phyloP scores from a whole-genome alignment of 92 coral and sea anemone genomes.

The Porites evermanni region DNA sequence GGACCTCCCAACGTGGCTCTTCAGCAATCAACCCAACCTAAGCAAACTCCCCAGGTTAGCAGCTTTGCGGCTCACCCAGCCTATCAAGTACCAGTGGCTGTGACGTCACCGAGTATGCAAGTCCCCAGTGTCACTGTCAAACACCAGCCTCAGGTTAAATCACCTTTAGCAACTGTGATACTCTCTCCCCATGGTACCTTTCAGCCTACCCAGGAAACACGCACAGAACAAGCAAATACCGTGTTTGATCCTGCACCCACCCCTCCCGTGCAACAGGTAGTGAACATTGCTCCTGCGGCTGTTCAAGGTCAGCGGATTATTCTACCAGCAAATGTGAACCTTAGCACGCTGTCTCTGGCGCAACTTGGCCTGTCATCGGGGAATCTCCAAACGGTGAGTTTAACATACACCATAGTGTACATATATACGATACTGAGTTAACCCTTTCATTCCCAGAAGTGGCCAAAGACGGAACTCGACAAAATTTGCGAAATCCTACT shows the following conservation, averaged over 20 bases:
- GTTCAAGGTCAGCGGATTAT: slow-evolving; percentile 60
- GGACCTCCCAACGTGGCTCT: slow-evolving; percentile 41
- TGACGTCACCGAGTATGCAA: background rate
- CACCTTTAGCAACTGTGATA: slow-evolving; percentile 13
- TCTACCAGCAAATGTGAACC: slow-evolving; percentile 64
- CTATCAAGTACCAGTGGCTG: background rate
- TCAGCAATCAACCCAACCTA: slow-evolving; percentile 23
- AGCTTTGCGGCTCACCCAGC: slow-evolving; percentile 16
- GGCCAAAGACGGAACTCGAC: no score
- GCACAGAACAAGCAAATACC: background rate
- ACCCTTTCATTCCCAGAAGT: no score
- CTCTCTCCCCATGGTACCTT: slow-evolving; percentile 24
- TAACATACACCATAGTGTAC: no score
- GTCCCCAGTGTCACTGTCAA: slow-evolving; percentile 34
- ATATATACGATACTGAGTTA: no score
- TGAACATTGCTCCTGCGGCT: slow-evolving; percentile 54
- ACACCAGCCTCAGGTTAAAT: slow-evolving; percentile 26
- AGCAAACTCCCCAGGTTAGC: slow-evolving; percentile 14
- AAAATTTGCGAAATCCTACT: no score
- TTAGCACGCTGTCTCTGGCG: slow-evolving; percentile 45
- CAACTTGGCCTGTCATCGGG: slow-evolving; percentile 45
- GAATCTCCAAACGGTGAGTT: slow-evolving; percentile 42
- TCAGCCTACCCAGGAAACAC: slow-evolving; percentile 31
- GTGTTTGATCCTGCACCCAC: slow-evolving; percentile 13
- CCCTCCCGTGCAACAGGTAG: slow-evolving; percentile 32